Evolutionary conservation across 2,888 invertebrate species (phyloP).

Genomic region (Catocala sponsa): DNA sequence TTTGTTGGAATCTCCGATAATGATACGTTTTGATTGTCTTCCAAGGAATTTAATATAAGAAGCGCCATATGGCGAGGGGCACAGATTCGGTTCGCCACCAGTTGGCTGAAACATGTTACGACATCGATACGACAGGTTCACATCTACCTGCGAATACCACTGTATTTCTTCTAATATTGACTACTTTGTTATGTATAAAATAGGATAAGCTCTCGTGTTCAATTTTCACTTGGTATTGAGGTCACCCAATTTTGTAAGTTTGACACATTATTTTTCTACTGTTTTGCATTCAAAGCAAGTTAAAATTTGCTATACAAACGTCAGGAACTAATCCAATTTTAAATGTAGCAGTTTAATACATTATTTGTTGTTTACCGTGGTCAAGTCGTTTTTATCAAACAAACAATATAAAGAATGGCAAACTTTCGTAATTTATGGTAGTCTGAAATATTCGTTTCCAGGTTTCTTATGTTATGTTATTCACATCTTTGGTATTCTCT

Average conservation of each 20-base stretch:
- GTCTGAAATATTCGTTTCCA: no score
- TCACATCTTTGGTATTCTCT: no score
- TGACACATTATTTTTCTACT: slow-evolving; percentile 43
- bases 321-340: slow-evolving; percentile 35
- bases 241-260: slow-evolving; percentile 42
- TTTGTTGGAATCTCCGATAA: slow-evolving; percentile 80
- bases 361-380: slow-evolving; percentile 1
- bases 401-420: background rate
- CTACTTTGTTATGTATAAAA: slow-evolving; percentile 12
- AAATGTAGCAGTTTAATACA: slow-evolving; percentile 31
- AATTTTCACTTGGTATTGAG: slow-evolving; percentile 36
- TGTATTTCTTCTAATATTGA: slow-evolving; percentile 26
- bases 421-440: background rate
- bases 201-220: slow-evolving; percentile 20
- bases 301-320: slow-evolving; percentile 26
- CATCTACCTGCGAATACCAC: slow-evolving; percentile 44
- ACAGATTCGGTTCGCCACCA: slow-evolving; percentile 74
- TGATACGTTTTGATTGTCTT: slow-evolving; percentile 84
- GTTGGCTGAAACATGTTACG: slow-evolving; percentile 58
- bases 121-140: slow-evolving; percentile 32
- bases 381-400: background rate
- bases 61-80: slow-evolving; percentile 78
- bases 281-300: slow-evolving; percentile 15
- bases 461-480: no score
- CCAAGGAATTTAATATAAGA: slow-evolving; percentile 67